A percentile compares a stretch with the other conserved stretches of the same genome.
Conservation (phyloP, 2,113 vertebrate genomes). For the Poeciliopsis turrubarensis region DNA sequence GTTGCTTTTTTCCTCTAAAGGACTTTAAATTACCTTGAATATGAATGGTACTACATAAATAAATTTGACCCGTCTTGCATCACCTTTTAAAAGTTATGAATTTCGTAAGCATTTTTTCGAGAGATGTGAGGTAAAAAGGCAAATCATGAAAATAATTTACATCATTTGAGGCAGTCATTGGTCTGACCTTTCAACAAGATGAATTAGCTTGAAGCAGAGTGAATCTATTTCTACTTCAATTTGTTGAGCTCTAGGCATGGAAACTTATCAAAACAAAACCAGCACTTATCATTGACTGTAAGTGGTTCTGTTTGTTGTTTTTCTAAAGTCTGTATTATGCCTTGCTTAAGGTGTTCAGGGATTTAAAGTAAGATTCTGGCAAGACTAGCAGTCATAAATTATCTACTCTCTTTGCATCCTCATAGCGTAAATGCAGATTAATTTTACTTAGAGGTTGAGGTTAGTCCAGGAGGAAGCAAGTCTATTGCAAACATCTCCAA, state of each 20-base stretch:
- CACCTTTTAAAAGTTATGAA: neutral
- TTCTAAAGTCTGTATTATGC: neutral
- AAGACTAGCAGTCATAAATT: neutral
- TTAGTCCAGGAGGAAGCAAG: too few species aligned
- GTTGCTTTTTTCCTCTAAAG: neutral
- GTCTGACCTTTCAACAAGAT: neutral
- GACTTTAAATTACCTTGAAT: neutral
- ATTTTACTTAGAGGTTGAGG: too few species aligned
- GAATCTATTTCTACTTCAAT: neutral
- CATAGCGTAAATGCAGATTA: too few species aligned
- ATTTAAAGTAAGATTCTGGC: neutral
- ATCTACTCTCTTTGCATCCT: too few species aligned
- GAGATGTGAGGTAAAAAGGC: neutral
- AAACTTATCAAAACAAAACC: neutral
- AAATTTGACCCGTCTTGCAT: neutral
- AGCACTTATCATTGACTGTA: neutral
- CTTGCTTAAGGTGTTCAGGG: too few species aligned
- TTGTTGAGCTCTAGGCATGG: neutral
- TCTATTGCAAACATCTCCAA: too few species aligned
- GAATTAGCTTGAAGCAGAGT: neutral
- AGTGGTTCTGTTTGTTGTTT: neutral
- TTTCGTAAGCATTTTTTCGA: neutral
- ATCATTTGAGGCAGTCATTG: neutral
- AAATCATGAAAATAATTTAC: neutral
- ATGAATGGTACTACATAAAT: neutral